Conservation (phyloP, 2,888 invertebrate species). For the Osedax fenrisi region DNA sequence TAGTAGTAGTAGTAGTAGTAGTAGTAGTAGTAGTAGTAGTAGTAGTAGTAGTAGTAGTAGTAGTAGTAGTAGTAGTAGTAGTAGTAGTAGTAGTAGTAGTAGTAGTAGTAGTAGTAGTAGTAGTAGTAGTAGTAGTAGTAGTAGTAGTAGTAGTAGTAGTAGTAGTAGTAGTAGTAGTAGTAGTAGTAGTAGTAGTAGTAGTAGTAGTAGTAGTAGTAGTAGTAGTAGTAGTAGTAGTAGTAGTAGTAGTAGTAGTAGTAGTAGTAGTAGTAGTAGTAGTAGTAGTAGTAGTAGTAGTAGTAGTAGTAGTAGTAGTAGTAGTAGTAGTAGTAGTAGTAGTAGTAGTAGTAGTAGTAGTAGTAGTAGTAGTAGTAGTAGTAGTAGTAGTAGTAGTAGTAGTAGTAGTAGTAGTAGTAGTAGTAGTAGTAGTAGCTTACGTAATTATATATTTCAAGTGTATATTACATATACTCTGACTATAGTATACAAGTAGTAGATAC, state of each 20-base stretch:
- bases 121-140: slow-evolving; percentile 4
- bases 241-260: slow-evolving; percentile 12
- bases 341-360: background rate
- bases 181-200: slow-evolving; percentile 12
- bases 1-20: background rate
- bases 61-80: background rate
- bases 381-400: background rate
- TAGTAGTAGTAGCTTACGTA: background rate
- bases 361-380: background rate
- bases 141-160: slow-evolving; percentile 11
- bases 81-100: background rate
- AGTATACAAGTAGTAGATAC: too few relatives aligned
- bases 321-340: background rate
- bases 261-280: slow-evolving; percentile 16
- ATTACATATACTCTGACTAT: too few relatives aligned
- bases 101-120: slow-evolving; percentile 2
- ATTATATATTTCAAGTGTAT: too few relatives aligned
- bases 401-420: background rate
- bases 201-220: slow-evolving; percentile 16
- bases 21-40: background rate
- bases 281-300: slow-evolving; percentile 14
- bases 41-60: background rate
- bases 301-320: background rate
- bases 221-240: slow-evolving; percentile 14
- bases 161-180: slow-evolving; percentile 16